phyloP scores from a whole-genome alignment of 2,888 invertebrate genomes.

The Mesochorus sp. region DNA sequence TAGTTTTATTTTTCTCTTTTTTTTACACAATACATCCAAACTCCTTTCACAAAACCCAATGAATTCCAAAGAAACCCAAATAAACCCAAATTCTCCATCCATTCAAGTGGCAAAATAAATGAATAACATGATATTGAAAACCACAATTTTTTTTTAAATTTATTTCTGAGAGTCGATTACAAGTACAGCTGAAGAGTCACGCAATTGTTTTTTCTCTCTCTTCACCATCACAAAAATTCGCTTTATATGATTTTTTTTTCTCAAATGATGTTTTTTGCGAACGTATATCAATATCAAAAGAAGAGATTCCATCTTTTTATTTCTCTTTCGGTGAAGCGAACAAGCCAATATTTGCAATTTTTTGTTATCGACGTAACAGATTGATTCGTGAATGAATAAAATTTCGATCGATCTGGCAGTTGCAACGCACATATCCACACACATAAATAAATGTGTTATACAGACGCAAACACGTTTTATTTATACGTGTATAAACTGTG shows the following conservation, averaged over 20 bases:
- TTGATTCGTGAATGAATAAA: constrained; percentile 26
- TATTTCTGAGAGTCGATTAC: constrained; percentile 28
- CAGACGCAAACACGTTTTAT: too few species aligned
- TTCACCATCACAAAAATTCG: not conserved
- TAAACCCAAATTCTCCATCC: too few species aligned
- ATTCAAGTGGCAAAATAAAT: not conserved
- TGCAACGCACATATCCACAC: constrained; percentile 16
- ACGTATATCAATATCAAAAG: not conserved
- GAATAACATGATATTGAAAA: constrained; percentile 28
- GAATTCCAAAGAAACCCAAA: too few species aligned
- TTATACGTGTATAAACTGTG: not conserved
- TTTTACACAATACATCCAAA: too few species aligned
- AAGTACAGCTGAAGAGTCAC: constrained; percentile 30
- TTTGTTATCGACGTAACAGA: not conserved
- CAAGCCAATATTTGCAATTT: constrained; percentile 26
- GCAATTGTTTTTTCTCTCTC: not conserved
- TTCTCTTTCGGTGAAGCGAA: not conserved
- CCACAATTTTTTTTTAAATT: constrained; percentile 36
- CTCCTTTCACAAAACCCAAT: too few species aligned
- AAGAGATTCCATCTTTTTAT: not conserved
- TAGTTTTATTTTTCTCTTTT: too few species aligned
- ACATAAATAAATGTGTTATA: too few species aligned
- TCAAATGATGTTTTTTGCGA: too few species aligned
- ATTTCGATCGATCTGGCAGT: constrained; percentile 35
- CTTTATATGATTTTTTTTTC: not conserved